Conservation (phyloP, 2,797 vertebrate genomes). For the Peromyscus attwateri region DNA sequence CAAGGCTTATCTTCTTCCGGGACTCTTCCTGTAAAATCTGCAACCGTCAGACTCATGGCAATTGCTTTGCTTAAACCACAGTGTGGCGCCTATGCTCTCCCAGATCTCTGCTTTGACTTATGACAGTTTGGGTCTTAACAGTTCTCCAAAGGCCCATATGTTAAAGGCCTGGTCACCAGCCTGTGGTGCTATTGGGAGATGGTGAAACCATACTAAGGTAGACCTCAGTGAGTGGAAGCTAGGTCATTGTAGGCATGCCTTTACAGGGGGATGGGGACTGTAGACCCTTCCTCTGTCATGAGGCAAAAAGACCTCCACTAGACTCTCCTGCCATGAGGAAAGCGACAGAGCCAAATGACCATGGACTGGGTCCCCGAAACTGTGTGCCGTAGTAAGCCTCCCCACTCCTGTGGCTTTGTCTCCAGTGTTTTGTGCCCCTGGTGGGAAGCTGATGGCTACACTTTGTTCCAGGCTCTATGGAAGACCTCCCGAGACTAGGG, state of each 20-base stretch:
- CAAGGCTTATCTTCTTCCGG: background rate
- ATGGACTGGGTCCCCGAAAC: background rate
- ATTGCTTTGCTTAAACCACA: background rate
- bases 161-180: background rate
- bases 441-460: background rate
- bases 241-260: background rate
- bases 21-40: background rate
- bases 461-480: background rate
- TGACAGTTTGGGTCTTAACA: background rate
- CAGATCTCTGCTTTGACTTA: background rate
- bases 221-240: background rate
- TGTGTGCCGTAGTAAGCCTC: too few relatives aligned
- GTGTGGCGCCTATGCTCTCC: background rate
- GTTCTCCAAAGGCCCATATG: background rate
- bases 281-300: background rate
- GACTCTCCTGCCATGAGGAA: background rate
- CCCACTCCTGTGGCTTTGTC: background rate
- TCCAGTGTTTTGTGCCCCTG: background rate
- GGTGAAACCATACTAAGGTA: background rate
- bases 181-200: background rate
- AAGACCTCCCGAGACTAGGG: background rate
- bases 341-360: too few relatives aligned
- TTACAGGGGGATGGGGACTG: background rate
- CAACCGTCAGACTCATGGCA: background rate
- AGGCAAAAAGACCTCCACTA: background rate